Base-by-base conservation (phyloP, 2,888 invertebrate genomes). In the Epinotia ramella region DNA sequence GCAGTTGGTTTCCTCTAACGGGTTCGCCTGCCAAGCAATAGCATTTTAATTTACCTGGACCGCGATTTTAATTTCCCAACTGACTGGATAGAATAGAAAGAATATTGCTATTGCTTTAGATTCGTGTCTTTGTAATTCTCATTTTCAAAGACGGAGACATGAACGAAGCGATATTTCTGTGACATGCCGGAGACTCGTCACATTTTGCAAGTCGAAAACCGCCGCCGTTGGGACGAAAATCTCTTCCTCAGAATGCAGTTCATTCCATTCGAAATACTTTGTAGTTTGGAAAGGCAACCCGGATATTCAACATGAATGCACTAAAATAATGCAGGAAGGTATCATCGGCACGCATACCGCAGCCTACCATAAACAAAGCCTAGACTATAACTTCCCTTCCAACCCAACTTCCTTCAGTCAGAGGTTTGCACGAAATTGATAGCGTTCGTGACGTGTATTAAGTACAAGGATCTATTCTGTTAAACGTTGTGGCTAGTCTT, bases 401-500 rank as follows among this genome's bases (percentile, higher is more conserved):
- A 9, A 40, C 1, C 40, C 18, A 16, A 68, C 44, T 68, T 59
- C 40, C 46, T 24, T 16, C 11, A 67, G 9, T 44, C 40, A 20
- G 13, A 12, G 49, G 18, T 59, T 33, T n/a, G 65, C 65, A 66
- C 59, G 65, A 59, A 66, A 66, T 18, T n/a, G 44, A 65, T 46
- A 44, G 28, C 44, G 9, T 49, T n/a, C 20, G 12, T 59, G 40
- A 53, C 28, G 28, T 24, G 12, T 57, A 40, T 56, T 40, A 49
- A 40, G 20, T 68, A 63, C 73, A 73, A 62, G 53, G 49, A 73
- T 49, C 40, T 49, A 24, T 63, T 65, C 62, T 73, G 18, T 62
- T 67, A 44, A 40, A 73, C 40, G 44, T 49, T 49, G 59, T 59
- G 28, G 62, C 66, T 74, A 73, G 64, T 70, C 18, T 46, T 49